Percentiles rank a stretch among this genome's conserved stretches.
phyloP scores from a whole-genome alignment of 2,888 invertebrate genomes.

The Syritta pipiens region DNA sequence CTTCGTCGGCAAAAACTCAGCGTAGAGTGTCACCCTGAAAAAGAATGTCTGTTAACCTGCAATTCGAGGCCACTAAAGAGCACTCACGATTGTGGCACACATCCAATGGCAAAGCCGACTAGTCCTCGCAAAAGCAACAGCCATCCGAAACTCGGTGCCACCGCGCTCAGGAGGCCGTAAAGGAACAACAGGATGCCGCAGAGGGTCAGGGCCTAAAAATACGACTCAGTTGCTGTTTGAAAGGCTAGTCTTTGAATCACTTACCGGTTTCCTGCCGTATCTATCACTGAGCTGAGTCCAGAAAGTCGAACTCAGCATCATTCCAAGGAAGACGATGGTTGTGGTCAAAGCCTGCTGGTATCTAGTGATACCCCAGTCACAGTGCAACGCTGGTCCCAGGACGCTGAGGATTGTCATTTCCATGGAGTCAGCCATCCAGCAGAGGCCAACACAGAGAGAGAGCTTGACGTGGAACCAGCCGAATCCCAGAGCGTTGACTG shows the following conservation, averaged over 20 bases:
- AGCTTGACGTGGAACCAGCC: constrained; percentile 94
- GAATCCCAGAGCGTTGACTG: constrained; percentile 91
- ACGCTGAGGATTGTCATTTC: constrained; percentile 98
- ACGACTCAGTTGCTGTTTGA: too few relatives aligned
- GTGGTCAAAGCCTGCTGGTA: constrained; percentile 96
- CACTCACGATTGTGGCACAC: constrained; percentile 97
- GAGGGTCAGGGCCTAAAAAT: constrained; percentile 86
- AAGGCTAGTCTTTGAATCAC: constrained; percentile 70
- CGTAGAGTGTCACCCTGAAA: constrained; percentile 94
- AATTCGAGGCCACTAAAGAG: constrained; percentile 12
- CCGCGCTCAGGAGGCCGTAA: constrained; percentile 93
- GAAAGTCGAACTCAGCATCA: constrained; percentile 98
- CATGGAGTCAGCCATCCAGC: constrained; percentile 99
- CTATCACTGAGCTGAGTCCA: constrained; percentile 97
- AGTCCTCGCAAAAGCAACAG: constrained; percentile 92
- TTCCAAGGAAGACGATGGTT: constrained; percentile 95
- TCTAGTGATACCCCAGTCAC: constrained; percentile 93
- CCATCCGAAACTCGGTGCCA: constrained; percentile 95
- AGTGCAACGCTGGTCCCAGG: constrained; percentile 94
- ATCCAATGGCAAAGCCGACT: constrained; percentile 97
- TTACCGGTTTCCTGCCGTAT: constrained; percentile 92
- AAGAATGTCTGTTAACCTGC: background rate
- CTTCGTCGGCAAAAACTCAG: constrained; percentile 96
- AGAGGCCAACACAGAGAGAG: constrained; percentile 90
- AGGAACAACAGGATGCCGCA: constrained; percentile 94